Evolutionary conservation across 35 echinoderm and acorn worm genomes (phyloP).

Genomic region (Holothuria glaberrima): DNA sequence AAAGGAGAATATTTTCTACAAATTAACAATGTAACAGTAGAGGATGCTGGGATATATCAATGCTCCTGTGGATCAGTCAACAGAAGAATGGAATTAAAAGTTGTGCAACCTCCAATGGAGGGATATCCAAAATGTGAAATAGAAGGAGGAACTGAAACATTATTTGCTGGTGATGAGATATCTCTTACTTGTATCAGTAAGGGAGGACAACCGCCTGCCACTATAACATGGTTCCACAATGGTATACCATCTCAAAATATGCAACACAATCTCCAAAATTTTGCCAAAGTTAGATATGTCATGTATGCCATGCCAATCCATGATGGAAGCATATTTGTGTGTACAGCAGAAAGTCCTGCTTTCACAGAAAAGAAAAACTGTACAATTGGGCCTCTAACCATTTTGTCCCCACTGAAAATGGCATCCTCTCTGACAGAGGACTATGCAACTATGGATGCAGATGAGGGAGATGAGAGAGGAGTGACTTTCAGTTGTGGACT

Average conservation of each 20-base stretch:
- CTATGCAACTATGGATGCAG: constrained; percentile 31
- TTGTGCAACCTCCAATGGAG: constrained; percentile 14
- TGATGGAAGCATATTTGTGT: constrained; percentile 4
- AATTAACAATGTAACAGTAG: constrained; percentile 27
- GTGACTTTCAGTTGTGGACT: constrained; percentile 54
- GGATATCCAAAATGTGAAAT: constrained; percentile 44
- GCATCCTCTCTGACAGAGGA: constrained; percentile 31
- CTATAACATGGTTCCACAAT: constrained; percentile 29
- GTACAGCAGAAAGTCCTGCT: constrained; percentile 24
- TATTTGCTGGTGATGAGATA: constrained; percentile 38
- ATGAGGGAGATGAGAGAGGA: background rate
- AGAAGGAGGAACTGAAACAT: constrained; percentile 19
- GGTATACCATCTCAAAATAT: constrained; percentile 16
- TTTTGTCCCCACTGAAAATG: constrained; percentile 23
- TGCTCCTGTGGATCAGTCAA: constrained; percentile 23
- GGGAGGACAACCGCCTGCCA: constrained; percentile 13
- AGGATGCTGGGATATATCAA: constrained; percentile 43
- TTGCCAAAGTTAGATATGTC: constrained; percentile 6
- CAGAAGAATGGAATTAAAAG: constrained; percentile 40
- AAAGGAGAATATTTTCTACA: constrained; percentile 18
- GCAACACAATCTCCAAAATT: constrained; percentile 13
- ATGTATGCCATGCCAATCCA: constrained; percentile 18
- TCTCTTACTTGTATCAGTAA: constrained; percentile 47
- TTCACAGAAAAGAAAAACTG: constrained; percentile 17
- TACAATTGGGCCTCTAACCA: constrained; percentile 43